Conservation (phyloP, 2,888 invertebrate genomes). For the Amiota mariae region DNA sequence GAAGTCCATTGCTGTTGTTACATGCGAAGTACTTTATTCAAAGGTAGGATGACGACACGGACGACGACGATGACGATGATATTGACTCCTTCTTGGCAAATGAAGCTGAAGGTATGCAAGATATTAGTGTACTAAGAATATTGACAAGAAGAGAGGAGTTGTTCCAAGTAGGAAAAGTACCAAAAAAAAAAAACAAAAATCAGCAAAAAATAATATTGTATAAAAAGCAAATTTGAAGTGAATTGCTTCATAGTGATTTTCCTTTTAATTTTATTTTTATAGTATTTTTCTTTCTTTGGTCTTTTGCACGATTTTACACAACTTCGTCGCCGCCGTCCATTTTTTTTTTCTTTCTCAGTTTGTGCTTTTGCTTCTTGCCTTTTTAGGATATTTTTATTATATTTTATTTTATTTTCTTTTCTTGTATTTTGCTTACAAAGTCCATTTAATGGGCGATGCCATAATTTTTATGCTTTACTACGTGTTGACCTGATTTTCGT, state of each 20-base stretch:
- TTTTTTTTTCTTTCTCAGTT: background rate
- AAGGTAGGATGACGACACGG: too few relatives aligned
- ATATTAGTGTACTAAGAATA: background rate
- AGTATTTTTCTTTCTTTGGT: conserved; percentile 4
- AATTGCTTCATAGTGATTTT: conserved; percentile 11
- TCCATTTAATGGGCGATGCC: conserved; percentile 29
- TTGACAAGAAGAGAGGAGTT: background rate
- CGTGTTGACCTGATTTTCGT: conserved; percentile 64
- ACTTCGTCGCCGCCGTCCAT: background rate
- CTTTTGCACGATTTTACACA: background rate
- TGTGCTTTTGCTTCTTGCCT: conserved; percentile 39
- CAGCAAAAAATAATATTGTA: background rate
- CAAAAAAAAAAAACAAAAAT: background rate
- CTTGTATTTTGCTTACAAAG: conserved; percentile 10
- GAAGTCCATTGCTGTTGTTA: too few relatives aligned
- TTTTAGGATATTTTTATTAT: conserved; percentile 31
- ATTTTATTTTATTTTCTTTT: background rate
- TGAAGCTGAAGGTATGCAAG: conserved; percentile 8
- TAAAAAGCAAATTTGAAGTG: conserved; percentile 20
- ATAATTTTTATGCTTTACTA: conserved; percentile 34
- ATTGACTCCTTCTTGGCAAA: background rate
- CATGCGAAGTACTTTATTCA: too few relatives aligned
- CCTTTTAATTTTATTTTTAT: background rate
- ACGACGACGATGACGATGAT: too few relatives aligned
- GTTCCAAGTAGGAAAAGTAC: background rate